Conservation (phyloP, 2,888 invertebrate genomes). For the Drosophila pegasa region DNA sequence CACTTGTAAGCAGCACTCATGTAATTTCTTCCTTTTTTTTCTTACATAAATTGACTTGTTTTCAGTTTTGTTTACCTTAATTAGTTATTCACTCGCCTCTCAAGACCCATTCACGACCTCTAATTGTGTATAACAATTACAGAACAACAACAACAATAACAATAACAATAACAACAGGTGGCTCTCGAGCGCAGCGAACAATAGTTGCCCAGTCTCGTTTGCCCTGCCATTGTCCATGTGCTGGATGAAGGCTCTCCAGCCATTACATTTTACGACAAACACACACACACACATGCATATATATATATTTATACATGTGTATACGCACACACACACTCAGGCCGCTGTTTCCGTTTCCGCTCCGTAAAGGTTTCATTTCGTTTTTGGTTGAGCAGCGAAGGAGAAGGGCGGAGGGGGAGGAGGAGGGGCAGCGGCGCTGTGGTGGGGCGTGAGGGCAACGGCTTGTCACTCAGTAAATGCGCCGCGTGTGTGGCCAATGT, state of each 20-base stretch:
- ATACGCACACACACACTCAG: conserved; percentile 23
- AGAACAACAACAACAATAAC: conserved; percentile 15
- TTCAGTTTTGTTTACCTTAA: conserved; percentile 34
- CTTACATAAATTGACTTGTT: conserved; percentile 10
- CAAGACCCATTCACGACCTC: conserved; percentile 18
- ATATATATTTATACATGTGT: neutral
- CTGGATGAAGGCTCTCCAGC: conserved; percentile 30
- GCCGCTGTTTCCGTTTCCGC: conserved; percentile 73
- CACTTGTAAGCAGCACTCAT: conserved; percentile 5
- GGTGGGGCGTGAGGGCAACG: conserved; percentile 6
- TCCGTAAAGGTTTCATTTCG: conserved; percentile 78
- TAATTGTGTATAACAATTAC: conserved; percentile 53
- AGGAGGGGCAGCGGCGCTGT: neutral
- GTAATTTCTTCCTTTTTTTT: neutral
- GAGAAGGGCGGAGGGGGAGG: neutral
- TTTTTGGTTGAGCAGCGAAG: conserved; percentile 24
- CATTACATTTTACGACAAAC: conserved; percentile 65
- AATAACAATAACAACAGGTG: conserved; percentile 58
- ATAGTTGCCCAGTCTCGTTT: conserved; percentile 9
- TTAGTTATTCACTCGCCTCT: conserved; percentile 31
- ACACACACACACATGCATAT: conserved; percentile 10
- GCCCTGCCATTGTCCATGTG: conserved; percentile 22
- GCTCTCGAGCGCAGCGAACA: conserved; percentile 14
- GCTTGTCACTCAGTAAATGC: conserved; percentile 72
- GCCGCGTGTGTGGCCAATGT: conserved; percentile 67